Conservation (phyloP, 2,888 invertebrate species). For the Watsonalla binaria region DNA sequence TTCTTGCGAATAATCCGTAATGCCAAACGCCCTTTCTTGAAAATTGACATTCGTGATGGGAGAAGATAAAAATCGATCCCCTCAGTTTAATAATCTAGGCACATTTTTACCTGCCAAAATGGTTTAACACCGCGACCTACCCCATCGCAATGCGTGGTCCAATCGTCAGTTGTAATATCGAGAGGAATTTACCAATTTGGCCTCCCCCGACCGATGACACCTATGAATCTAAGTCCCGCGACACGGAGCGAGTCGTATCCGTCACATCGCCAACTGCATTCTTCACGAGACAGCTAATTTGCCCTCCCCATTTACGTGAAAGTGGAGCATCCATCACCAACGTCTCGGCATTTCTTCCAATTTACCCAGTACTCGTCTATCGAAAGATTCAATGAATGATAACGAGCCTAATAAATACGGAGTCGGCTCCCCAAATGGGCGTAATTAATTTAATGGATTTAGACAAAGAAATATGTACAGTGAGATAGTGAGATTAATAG, state of each 20-base stretch:
- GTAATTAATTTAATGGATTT: conserved; percentile 79
- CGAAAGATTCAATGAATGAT: conserved; percentile 77
- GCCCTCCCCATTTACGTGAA: conserved; percentile 69
- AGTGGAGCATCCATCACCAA: conserved; percentile 66
- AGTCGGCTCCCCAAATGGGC: conserved; percentile 70
- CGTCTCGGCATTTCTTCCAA: conserved; percentile 61
- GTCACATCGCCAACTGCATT: conserved; percentile 71
- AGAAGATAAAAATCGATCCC: not conserved
- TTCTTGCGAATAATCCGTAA: no score
- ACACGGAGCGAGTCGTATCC: conserved; percentile 51
- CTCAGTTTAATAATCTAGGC: not conserved
- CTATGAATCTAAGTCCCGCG: conserved; percentile 62
- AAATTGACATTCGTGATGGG: not conserved
- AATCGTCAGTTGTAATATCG: conserved; percentile 36
- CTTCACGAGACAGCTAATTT: conserved; percentile 72
- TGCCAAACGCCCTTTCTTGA: no score
- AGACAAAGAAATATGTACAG: conserved; percentile 77
- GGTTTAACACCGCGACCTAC: not conserved
- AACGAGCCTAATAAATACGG: conserved; percentile 77
- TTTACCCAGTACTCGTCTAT: conserved; percentile 62
- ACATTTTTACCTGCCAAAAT: not conserved
- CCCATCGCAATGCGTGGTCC: not conserved
- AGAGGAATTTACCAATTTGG: conserved; percentile 66
- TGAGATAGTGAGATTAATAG: conserved; percentile 74
- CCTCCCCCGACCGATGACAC: conserved; percentile 62